A percentile compares a stretch with the other conserved stretches of the same genome.
phyloP scores from a whole-genome alignment of 1,140 invertebrate species.

The Capitella teleta region DNA sequence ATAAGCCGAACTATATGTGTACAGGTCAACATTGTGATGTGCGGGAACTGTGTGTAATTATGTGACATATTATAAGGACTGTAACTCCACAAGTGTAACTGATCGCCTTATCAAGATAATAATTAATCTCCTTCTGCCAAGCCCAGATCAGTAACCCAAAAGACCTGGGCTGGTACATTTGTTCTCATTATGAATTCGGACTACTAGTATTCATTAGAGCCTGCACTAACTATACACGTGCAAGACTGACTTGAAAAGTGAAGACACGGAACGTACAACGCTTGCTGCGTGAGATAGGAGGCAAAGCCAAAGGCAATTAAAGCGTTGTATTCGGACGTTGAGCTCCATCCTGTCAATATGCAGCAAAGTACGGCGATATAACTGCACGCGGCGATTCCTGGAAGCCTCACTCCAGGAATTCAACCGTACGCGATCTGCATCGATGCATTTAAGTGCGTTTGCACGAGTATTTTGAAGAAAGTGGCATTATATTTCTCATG shows the following conservation, averaged over 20 bases:
- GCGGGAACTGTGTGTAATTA: neutral
- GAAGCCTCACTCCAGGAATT: neutral
- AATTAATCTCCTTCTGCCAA: neutral
- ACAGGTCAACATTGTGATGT: neutral
- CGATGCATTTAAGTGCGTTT: neutral
- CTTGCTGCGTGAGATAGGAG: too few species aligned
- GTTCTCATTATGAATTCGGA: too few species aligned
- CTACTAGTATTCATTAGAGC: too few species aligned
- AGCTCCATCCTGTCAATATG: neutral
- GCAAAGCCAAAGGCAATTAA: too few species aligned
- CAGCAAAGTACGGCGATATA: neutral
- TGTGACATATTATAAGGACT: neutral
- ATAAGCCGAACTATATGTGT: too few species aligned
- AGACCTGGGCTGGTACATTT: too few species aligned
- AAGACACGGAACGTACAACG: too few species aligned
- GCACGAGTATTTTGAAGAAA: neutral
- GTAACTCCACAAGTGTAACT: neutral
- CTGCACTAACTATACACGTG: too few species aligned
- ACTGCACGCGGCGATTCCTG: neutral
- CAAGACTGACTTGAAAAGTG: too few species aligned
- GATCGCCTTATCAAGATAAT: neutral
- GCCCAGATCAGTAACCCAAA: too few species aligned
- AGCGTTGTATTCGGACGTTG: neutral
- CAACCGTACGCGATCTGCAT: neutral
- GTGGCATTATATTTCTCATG: neutral